Evolutionary conservation across 2,797 vertebrate species (phyloP).

Genomic region (Eutrigla gurnardus): DNA sequence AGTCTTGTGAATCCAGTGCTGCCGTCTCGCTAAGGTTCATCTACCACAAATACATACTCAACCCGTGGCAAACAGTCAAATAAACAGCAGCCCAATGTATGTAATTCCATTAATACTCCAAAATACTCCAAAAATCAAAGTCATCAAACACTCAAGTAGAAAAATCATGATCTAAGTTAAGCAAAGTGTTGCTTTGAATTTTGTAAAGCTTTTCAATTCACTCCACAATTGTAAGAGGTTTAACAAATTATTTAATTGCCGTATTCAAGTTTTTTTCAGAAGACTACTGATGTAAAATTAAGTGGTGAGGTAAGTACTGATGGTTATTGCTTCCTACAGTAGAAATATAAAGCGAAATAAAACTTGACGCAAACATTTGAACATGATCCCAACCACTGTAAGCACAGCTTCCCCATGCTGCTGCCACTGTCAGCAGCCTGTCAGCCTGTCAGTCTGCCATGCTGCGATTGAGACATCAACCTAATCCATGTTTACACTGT

Average conservation of each 20-base stretch:
- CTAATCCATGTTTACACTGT: slow-evolving; percentile 88
- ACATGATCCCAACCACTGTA: background rate
- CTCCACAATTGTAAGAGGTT: background rate
- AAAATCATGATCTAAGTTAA: background rate
- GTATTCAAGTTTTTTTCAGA: slow-evolving; percentile 4
- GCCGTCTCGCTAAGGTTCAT: background rate
- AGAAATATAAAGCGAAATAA: background rate
- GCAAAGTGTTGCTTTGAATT: background rate
- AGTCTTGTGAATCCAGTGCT: slow-evolving; percentile 14
- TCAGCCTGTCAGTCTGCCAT: slow-evolving; percentile 78
- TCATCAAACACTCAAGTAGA: background rate
- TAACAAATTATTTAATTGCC: background rate
- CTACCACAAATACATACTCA: background rate
- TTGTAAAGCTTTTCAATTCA: background rate
- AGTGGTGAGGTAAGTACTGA: background rate
- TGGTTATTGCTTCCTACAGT: background rate
- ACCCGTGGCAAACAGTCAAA: background rate
- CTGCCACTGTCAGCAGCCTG: slow-evolving; percentile 66
- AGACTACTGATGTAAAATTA: background rate
- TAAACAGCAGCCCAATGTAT: background rate
- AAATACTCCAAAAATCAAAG: background rate
- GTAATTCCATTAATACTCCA: background rate
- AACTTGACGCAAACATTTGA: background rate
- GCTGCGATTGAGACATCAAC: slow-evolving; percentile 86
- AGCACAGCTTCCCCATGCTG: slow-evolving; percentile 22